A percentile compares a stretch with the other conserved stretches of the same genome.
These are phyloP conservation scores for Hipparchia semele DNA, from an alignment of 2,888 invertebrate species.

Conservation along the genomic window DNA sequence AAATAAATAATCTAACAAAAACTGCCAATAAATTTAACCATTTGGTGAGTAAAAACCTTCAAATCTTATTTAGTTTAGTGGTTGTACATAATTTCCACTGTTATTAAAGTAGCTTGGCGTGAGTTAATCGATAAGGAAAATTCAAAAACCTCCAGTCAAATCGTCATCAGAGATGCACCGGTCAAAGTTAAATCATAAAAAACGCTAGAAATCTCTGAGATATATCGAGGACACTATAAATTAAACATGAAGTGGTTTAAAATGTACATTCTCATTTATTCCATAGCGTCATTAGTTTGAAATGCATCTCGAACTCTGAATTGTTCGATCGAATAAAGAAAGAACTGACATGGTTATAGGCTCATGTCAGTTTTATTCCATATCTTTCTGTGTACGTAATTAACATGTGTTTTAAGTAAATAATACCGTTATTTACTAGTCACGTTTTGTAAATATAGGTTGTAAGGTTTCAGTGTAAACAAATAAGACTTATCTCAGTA, in stretches of 20 bases:
- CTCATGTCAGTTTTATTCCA: conserved; percentile 2
- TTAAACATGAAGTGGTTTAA: conserved; percentile 47
- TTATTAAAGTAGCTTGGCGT: conserved; percentile 22
- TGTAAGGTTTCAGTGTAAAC: conserved; percentile 17
- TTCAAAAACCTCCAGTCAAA: conserved; percentile 41
- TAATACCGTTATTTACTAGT: conserved; percentile 31
- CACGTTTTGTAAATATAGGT: conserved; percentile 31
- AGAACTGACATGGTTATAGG: conserved; percentile 12
- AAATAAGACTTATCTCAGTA: conserved; percentile 11
- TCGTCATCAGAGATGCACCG: conserved; percentile 61
- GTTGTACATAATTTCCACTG: conserved; percentile 1
- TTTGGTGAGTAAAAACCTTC: conserved; percentile 66
- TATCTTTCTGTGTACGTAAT: conserved; percentile 16
- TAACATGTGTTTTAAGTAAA: conserved; percentile 31
- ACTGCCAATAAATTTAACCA: conserved; percentile 55
- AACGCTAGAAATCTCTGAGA: conserved; percentile 30
- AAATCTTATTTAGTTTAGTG: conserved; percentile 30
- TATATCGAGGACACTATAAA: conserved; percentile 46
- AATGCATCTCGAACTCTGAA: conserved; percentile 19
- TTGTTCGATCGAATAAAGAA: conserved; percentile 12
- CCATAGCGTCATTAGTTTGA: conserved; percentile 39
- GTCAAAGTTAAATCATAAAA: conserved; percentile 51
- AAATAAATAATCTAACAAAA: conserved; percentile 72
- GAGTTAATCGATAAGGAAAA: conserved; percentile 43
- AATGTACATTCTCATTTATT: conserved; percentile 51